Evolutionary conservation across 2,797 vertebrate species (phyloP).

Genomic region (Spea hammondii): DNA sequence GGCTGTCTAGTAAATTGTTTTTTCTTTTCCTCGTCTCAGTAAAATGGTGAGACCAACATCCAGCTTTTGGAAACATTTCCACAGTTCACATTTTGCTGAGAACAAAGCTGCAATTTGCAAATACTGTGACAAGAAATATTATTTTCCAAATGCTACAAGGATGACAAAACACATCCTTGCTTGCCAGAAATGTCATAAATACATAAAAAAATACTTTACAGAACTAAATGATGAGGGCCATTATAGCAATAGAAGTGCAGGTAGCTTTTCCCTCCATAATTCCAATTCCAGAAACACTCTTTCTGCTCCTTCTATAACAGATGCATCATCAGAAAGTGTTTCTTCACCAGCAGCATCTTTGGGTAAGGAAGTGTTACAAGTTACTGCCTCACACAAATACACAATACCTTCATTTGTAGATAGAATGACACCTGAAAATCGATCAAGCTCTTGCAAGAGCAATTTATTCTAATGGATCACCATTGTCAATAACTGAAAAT

Average conservation of each 20-base stretch:
- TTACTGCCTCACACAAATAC: background rate
- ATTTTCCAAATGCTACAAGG: background rate
- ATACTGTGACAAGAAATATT: background rate
- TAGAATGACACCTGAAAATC: background rate
- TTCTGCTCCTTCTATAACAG: no score
- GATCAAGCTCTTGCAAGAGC: background rate
- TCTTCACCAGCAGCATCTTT: background rate
- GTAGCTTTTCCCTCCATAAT: no score
- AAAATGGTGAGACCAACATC: background rate
- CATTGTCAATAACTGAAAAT: constrained; percentile 4
- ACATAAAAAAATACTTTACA: background rate
- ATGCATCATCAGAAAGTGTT: background rate
- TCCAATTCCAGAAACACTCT: no score
- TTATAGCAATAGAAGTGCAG: no score
- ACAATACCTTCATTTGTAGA: background rate
- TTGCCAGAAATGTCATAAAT: background rate
- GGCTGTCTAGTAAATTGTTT: background rate
- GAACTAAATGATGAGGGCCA: background rate
- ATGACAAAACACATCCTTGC: background rate
- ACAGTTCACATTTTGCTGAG: background rate
- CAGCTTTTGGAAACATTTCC: background rate
- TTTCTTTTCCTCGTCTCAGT: constrained; percentile 4
- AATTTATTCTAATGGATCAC: background rate
- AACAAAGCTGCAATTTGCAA: background rate
- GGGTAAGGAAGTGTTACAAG: background rate